phyloP scores from a whole-genome alignment of 2,113 vertebrate species.

The Sorex fumeus region DNA sequence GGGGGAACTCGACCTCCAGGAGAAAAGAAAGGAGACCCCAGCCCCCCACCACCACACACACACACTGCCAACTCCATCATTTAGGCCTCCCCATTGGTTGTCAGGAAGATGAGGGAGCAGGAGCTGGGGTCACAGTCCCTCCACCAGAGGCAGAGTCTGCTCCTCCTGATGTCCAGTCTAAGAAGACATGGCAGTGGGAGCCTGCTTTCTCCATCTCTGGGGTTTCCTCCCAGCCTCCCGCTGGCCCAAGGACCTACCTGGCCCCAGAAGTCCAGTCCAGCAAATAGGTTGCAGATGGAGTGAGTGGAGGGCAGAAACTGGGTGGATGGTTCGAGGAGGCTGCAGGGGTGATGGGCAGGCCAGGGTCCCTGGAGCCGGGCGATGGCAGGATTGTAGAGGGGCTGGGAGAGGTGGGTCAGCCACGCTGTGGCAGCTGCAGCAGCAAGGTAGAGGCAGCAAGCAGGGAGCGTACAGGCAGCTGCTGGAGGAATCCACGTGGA shows the following conservation, averaged over 20 bases:
- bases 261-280: no score
- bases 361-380: background rate
- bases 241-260: background rate
- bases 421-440: no score
- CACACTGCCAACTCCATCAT: background rate
- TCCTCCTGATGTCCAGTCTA: constrained; percentile 79
- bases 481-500: background rate
- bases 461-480: background rate
- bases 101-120: constrained; percentile 80
- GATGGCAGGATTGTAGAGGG: background rate
- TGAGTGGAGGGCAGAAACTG: background rate
- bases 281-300: accelerated
- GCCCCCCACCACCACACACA: background rate
- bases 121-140: constrained; percentile 64
- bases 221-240: background rate
- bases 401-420: background rate
- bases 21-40: background rate
- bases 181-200: constrained; percentile 3
- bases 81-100: constrained; percentile 71
- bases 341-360: no score
- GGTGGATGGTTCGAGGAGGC: background rate
- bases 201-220: background rate
- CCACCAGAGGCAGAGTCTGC: constrained; percentile 75
- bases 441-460: background rate
- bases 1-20: background rate